These are phyloP conservation scores for Drosophila mercatorum DNA, from an alignment of 2,888 invertebrate species.

Conservation along the genomic window DNA sequence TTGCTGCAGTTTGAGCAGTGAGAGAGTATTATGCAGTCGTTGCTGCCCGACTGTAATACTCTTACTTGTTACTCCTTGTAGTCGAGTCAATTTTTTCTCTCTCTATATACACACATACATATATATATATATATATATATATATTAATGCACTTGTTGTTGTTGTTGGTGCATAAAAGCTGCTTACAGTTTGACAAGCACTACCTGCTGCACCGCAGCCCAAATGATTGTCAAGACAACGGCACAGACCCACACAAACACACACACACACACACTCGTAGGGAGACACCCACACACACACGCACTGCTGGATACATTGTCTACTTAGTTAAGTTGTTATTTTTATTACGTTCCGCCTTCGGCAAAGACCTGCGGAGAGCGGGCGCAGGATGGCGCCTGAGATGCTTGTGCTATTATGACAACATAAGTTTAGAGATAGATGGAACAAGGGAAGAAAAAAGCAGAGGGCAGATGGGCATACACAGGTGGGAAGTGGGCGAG, in stretches of 20 bases:
- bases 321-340: constrained; percentile 76
- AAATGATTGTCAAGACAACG: constrained; percentile 62
- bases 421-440: constrained; percentile 58
- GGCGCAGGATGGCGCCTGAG: not conserved
- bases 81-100: not conserved
- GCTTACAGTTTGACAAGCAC: constrained; percentile 64
- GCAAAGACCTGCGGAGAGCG: constrained; percentile 15
- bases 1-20: not conserved
- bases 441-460: constrained; percentile 12
- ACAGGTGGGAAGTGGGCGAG: not conserved
- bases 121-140: not conserved
- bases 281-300: not conserved
- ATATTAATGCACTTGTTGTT: constrained; percentile 35
- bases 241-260: not conserved
- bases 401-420: constrained; percentile 64
- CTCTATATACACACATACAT: not conserved
- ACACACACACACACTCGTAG: constrained; percentile 2
- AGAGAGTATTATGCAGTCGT: not conserved
- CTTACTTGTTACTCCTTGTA: not conserved
- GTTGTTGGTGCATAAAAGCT: constrained; percentile 57
- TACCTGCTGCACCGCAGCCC: constrained; percentile 28
- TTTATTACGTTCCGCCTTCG: constrained; percentile 65
- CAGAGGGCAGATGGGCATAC: not conserved
- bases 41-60: not conserved
- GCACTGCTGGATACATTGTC: constrained; percentile 43